These are phyloP conservation scores for Poecilia picta DNA, from an alignment of 2,797 vertebrate species.

Conservation along the genomic window DNA sequence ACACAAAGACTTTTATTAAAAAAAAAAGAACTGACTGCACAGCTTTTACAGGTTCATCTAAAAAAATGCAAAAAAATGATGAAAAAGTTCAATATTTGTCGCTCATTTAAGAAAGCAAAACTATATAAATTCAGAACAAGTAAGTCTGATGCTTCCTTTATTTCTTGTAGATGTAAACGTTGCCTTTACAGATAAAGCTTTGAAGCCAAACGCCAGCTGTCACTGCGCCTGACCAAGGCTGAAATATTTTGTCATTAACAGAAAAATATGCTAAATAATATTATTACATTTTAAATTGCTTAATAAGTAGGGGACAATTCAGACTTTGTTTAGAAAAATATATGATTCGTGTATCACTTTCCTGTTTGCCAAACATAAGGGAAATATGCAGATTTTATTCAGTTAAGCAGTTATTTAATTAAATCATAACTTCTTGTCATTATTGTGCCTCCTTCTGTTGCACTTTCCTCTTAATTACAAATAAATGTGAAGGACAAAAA, in stretches of 20 bases:
- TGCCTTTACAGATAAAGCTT: neutral
- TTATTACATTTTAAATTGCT: neutral
- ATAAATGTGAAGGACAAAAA: neutral
- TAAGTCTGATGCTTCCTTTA: neutral
- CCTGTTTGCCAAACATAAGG: neutral
- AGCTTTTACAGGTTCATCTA: neutral
- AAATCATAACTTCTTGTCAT: neutral
- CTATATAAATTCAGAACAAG: neutral
- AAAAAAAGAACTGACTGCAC: neutral
- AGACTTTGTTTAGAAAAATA: neutral
- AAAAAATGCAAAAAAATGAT: neutral
- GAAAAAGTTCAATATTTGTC: neutral
- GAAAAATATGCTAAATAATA: neutral
- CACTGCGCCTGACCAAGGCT: neutral
- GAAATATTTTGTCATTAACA: neutral
- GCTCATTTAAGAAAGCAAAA: neutral
- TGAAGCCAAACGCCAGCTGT: neutral
- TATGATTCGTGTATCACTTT: neutral
- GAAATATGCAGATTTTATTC: neutral
- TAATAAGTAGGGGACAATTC: neutral
- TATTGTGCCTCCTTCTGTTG: neutral
- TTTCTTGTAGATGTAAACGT: neutral
- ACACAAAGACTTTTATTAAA: neutral
- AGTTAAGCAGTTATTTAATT: neutral
- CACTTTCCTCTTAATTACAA: neutral